Base-by-base conservation (phyloP, 2,797 vertebrate species). In the Echiichthys vipera region DNA sequence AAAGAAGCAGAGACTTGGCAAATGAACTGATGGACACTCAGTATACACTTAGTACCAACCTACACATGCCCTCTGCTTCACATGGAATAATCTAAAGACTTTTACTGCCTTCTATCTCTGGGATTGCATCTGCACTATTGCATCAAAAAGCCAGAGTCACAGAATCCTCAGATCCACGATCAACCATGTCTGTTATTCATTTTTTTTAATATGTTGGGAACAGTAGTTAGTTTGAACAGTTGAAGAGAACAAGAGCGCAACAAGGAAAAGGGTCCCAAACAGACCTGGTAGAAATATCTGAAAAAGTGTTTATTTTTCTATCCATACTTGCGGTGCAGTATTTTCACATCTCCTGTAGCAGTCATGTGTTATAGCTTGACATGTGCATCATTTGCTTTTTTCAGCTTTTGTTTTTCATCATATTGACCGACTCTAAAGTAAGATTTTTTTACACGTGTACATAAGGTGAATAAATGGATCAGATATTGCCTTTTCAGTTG, bases 381-480 rank as follows among this genome's bases (percentile, higher is more conserved):
- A 30, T 34, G 27, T 62, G 30, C 37, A 62, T 50, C 29, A 17
- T 20, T 40, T 18, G 65, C 63, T 61, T 59, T 63, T 58, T 49
- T 30, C n/a, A 50, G 25, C 49, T 36, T 18, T 56, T 18, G 73
- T 34, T 55, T 64, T 9, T 68, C 29, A 67, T 77, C 59, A 71
- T 42, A 45, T 74, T 84, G 55, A 84, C 45, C 20, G 1, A 47
- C 55, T 49, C 47, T 66, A 65, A n/a, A 24, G 45, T 53, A 51
- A 36, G 13, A 14, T 37, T 66, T 54, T 83, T 87, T 66, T 84
- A 90, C 73, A 49, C 51, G 74, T 93, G 88, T 91, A 93, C 58
- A 91, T 91, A 73, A 51, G 73, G 75, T 86, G 70, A 94, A 94
- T 94, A 91, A 92, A 91, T 77, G 17, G 47, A 74, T 78, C 68